Evolutionary conservation across 2,888 invertebrate genomes (phyloP).

Genomic region (Rhyacophila evoluta): DNA sequence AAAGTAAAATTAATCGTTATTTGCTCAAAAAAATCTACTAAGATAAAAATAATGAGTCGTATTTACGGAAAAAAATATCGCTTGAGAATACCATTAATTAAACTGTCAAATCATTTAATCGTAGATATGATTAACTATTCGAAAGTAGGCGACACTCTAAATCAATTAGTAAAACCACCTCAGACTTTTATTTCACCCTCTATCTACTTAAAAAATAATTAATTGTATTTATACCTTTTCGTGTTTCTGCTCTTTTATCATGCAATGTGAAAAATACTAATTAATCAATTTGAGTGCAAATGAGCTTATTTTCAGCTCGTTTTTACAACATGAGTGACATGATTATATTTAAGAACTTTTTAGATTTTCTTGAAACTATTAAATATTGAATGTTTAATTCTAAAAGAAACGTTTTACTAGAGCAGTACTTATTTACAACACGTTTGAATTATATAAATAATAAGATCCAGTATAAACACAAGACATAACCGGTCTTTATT

Average conservation of each 20-base stretch:
- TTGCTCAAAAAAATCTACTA: too few species aligned
- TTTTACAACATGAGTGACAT: not conserved
- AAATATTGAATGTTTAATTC: too few species aligned
- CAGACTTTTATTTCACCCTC: not conserved
- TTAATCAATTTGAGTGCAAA: not conserved
- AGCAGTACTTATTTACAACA: too few species aligned
- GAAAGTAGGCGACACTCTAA: not conserved
- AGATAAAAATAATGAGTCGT: constrained; percentile 34
- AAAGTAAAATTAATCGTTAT: too few species aligned
- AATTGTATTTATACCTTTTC: not conserved
- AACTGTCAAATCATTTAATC: constrained; percentile 46
- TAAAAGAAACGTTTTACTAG: too few species aligned
- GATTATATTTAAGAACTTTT: not conserved
- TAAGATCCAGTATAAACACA: too few species aligned
- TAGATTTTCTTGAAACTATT: not conserved
- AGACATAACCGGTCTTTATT: too few species aligned
- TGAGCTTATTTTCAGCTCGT: not conserved
- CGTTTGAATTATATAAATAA: too few species aligned
- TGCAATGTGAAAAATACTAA: not conserved
- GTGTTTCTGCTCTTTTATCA: not conserved
- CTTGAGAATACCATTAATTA: constrained; percentile 44
- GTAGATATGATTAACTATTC: constrained; percentile 38
- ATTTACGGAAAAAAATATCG: constrained; percentile 30
- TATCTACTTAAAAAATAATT: not conserved
- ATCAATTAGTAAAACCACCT: not conserved